phyloP scores from a whole-genome alignment of 2,797 vertebrate species.

The Chromobotia macracanthus region DNA sequence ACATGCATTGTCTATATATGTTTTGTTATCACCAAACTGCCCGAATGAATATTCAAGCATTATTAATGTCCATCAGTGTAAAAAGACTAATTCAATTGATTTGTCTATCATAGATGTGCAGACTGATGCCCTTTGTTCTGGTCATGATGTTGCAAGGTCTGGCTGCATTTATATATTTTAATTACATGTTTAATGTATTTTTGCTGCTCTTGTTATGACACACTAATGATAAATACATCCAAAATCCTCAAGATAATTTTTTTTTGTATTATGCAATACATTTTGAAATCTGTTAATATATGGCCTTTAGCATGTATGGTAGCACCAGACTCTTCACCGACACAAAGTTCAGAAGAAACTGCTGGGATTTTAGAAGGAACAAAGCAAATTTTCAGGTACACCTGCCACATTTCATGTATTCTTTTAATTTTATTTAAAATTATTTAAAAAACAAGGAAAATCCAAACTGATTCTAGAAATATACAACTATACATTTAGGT shows the following conservation, averaged over 20 bases:
- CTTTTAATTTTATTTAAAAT: not conserved
- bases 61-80: not conserved
- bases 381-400: slow-evolving; percentile 50
- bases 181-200: not conserved
- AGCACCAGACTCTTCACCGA: slow-evolving; percentile 27
- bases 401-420: not conserved
- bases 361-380: slow-evolving; percentile 59
- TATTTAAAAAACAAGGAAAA: not conserved
- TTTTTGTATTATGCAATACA: not conserved
- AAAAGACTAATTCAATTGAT: not conserved
- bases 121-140: slow-evolving; percentile 51
- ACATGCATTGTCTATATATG: slow-evolving; percentile 2
- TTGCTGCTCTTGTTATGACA: not conserved
- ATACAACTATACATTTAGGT: not conserved
- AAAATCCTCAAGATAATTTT: not conserved
- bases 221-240: not conserved
- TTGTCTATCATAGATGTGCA: slow-evolving; percentile 56
- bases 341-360: slow-evolving; percentile 12
- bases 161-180: slow-evolving; percentile 12
- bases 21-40: not conserved
- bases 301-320: slow-evolving; percentile 59
- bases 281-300: not conserved
- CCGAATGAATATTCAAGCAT: not conserved
- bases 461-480: not conserved
- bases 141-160: slow-evolving; percentile 71